A percentile compares a stretch with the other conserved stretches of the same genome.
Conservation (phyloP, 2,797 vertebrate species). For the Urophycis tenuis region DNA sequence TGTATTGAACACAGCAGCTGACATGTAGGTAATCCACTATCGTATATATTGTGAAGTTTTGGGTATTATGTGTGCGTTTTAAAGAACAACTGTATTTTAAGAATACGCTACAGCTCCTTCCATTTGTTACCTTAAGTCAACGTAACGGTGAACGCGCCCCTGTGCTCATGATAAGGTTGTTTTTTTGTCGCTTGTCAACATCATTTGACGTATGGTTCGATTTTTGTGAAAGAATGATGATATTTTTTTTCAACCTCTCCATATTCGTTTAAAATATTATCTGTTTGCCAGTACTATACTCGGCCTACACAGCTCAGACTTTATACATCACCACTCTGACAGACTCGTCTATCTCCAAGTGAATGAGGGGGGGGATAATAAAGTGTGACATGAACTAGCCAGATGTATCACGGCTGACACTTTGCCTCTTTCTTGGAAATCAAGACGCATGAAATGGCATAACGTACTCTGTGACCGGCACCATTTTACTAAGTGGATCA, state of each 20-base stretch:
- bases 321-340: neutral
- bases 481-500: neutral
- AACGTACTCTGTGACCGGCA: constrained; percentile 1
- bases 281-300: neutral
- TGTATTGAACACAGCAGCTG: neutral
- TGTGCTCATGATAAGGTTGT: neutral
- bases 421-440: constrained; percentile 29
- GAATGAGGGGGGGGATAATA: neutral
- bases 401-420: neutral
- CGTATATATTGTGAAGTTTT: too few species aligned
- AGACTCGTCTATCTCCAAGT: neutral
- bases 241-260: neutral
- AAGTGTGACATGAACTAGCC: neutral
- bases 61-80: neutral
- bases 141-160: neutral
- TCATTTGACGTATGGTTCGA: too few species aligned
- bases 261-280: neutral
- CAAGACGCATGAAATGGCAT: constrained; percentile 27
- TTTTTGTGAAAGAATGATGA: neutral
- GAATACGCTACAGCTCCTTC: neutral
- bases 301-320: neutral
- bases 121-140: neutral
- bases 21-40: too few species aligned
- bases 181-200: neutral
- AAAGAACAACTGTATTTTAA: neutral